A percentile compares a stretch with the other conserved stretches of the same genome.
phyloP scores from a whole-genome alignment of 37 sponge, comb jelly and placozoan species.

The Ephydatia muelleri region DNA sequence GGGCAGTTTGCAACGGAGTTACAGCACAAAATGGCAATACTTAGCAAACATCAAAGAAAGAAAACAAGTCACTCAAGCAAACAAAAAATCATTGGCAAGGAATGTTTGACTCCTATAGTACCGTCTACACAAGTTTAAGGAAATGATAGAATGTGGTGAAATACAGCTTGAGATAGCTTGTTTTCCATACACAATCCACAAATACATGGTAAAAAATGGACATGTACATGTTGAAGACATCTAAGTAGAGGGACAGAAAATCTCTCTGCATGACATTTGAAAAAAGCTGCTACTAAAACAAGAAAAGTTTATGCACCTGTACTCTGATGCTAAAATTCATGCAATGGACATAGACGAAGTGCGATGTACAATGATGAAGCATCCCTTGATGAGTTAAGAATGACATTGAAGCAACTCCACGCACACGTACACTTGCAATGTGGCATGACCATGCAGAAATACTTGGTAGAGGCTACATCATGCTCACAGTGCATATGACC shows the following conservation, averaged over 20 bases:
- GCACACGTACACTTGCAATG: no score
- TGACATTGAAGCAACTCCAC: no score
- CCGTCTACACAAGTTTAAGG: slow-evolving; percentile 9
- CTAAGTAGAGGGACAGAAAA: neutral
- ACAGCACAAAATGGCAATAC: neutral
- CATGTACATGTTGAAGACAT: neutral
- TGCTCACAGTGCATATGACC: slow-evolving; percentile 24
- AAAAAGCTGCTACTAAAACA: no score
- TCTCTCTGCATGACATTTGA: no score
- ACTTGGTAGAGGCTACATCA: slow-evolving; percentile 4
- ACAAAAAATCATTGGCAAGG: neutral
- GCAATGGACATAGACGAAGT: no score
- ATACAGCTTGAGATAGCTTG: slow-evolving; percentile 24
- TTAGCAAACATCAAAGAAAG: slow-evolving; percentile 4
- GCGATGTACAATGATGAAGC: no score
- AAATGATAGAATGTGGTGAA: slow-evolving; percentile 23
- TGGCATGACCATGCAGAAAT: no score
- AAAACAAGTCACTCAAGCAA: neutral
- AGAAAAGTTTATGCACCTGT: no score
- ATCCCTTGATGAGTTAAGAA: no score
- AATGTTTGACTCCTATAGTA: slow-evolving; percentile 2
- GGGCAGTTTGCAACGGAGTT: slow-evolving; percentile 19
- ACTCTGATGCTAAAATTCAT: no score
- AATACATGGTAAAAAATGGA: slow-evolving; percentile 6
- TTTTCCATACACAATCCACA: neutral